Percentiles rank a stretch among this genome's conserved stretches.
These are phyloP conservation scores for Falcunculus frontatus DNA, from an alignment of 2,113 vertebrate genomes.

Conservation along the genomic window DNA sequence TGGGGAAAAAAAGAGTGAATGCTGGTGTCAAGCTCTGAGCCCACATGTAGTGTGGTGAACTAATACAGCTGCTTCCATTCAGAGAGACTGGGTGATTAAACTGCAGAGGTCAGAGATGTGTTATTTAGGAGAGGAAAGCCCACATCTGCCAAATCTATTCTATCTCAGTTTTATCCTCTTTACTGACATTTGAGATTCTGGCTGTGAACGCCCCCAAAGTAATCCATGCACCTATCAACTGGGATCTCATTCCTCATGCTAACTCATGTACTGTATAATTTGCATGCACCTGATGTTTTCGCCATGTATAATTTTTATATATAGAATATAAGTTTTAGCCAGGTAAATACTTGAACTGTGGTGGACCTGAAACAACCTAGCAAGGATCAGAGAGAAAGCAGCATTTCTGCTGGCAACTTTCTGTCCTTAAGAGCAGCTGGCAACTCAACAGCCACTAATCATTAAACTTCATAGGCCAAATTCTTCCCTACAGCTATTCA, in stretches of 20 bases:
- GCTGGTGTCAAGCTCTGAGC: background rate
- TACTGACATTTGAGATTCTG: background rate
- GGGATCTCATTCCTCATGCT: background rate
- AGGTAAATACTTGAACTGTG: background rate
- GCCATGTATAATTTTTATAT: background rate
- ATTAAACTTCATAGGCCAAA: constrained; percentile 6
- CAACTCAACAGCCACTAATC: constrained; percentile 19
- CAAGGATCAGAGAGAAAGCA: background rate
- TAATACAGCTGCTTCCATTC: background rate
- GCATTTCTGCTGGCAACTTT: background rate
- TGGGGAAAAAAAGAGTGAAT: background rate
- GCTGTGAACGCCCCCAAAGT: background rate
- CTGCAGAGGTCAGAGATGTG: background rate
- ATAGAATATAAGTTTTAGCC: background rate
- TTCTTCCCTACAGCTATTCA: constrained; percentile 6
- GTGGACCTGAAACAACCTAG: background rate
- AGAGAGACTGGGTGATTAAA: background rate
- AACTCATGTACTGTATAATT: background rate
- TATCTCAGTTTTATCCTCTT: background rate
- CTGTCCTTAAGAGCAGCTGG: background rate
- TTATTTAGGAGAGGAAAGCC: background rate
- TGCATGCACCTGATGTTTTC: background rate
- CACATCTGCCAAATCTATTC: background rate
- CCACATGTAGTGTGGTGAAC: background rate
- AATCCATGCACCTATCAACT: background rate